These are phyloP conservation scores for Drosophila tristis DNA, from an alignment of 1,140 invertebrate species.

Conservation along the genomic window DNA sequence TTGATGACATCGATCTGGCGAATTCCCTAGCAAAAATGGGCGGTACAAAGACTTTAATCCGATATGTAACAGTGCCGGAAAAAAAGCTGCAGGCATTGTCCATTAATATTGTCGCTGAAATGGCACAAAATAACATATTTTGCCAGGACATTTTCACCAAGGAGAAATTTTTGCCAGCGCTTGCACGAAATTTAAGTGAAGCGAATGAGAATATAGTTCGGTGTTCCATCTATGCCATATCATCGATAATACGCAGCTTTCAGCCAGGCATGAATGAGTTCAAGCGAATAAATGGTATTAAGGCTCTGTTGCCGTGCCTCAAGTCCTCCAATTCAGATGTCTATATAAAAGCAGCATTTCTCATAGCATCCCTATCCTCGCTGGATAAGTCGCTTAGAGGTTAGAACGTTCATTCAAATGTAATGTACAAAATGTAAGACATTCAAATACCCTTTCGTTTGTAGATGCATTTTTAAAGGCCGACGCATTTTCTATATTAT, in stretches of 20 bases:
- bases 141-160: constrained; percentile 57
- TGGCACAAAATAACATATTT: constrained; percentile 64
- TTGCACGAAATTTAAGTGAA: constrained; percentile 48
- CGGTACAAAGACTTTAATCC: constrained; percentile 31
- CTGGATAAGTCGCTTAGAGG: constrained; percentile 43
- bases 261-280: constrained; percentile 53
- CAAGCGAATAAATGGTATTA: constrained; percentile 43
- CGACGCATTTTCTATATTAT: constrained; percentile 32
- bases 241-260: constrained; percentile 62
- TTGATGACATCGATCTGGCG: constrained; percentile 61
- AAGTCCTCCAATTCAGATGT: constrained; percentile 35
- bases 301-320: constrained; percentile 38
- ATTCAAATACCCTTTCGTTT: background rate
- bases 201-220: constrained; percentile 42
- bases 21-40: constrained; percentile 61
- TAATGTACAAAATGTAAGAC: background rate
- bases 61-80: constrained; percentile 31
- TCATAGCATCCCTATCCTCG: constrained; percentile 52
- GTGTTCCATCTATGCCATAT: constrained; percentile 61
- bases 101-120: constrained; percentile 57
- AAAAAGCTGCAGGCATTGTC: constrained; percentile 29
- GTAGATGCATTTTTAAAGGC: constrained; percentile 54
- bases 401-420: constrained; percentile 4
- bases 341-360: constrained; percentile 62
- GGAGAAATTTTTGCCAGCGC: constrained; percentile 41